phyloP scores from a whole-genome alignment of 2,888 invertebrate genomes.

The Chalcis sispes region DNA sequence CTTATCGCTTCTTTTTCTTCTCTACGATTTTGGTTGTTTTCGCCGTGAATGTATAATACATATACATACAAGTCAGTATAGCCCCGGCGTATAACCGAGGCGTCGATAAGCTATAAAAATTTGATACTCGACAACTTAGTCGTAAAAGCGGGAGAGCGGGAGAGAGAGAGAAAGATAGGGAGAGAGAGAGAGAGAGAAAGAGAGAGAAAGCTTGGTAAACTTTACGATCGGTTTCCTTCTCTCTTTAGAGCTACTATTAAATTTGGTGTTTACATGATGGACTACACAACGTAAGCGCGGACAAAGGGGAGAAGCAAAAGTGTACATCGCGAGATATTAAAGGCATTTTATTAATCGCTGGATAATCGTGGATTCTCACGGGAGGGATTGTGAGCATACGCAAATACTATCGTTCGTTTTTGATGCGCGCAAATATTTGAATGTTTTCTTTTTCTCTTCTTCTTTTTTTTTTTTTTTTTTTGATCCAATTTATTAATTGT shows the following conservation, averaged over 20 bases:
- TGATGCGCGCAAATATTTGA: slow-evolving; percentile 8
- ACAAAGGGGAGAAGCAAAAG: slow-evolving; percentile 23
- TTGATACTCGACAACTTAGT: slow-evolving; percentile 29
- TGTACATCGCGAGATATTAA: too few relatives aligned
- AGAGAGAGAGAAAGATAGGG: too few relatives aligned
- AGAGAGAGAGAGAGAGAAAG: too few relatives aligned
- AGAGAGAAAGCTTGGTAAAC: slow-evolving; percentile 60
- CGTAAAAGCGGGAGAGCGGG: too few relatives aligned
- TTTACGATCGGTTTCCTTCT: slow-evolving; percentile 64
- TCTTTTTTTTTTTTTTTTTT: background rate
- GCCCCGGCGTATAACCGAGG: background rate
- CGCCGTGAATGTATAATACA: background rate
- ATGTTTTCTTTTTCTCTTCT: background rate
- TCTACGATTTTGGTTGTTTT: slow-evolving; percentile 5
- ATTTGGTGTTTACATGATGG: slow-evolving; percentile 66
- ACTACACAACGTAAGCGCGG: background rate
- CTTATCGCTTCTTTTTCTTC: background rate
- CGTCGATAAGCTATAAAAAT: slow-evolving; percentile 45
- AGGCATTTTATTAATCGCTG: slow-evolving; percentile 22
- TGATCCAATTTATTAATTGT: too few relatives aligned
- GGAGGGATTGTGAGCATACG: too few relatives aligned
- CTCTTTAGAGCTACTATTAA: slow-evolving; percentile 60
- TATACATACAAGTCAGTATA: too few relatives aligned
- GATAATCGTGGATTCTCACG: background rate
- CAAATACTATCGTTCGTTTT: background rate